Conservation (phyloP, 1,140 invertebrate species). For the Daktulosphaira vitifoliae region DNA sequence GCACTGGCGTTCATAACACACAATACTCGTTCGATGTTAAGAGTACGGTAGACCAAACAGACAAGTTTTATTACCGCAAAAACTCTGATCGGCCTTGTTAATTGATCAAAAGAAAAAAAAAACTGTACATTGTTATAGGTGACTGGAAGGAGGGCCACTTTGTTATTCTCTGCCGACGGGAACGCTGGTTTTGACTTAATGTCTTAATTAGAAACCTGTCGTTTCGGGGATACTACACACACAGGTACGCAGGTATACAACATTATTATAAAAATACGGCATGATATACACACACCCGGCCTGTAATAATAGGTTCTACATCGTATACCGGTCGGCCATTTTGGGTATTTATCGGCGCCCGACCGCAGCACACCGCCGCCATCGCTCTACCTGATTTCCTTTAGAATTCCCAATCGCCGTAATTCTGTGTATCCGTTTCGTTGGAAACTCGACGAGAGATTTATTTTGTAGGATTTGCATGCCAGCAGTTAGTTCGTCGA, state of each 20-base stretch:
- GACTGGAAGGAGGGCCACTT: too few species aligned
- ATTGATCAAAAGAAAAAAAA: constrained; percentile 1
- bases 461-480: constrained; percentile 29
- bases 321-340: constrained; percentile 20
- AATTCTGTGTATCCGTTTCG: too few species aligned
- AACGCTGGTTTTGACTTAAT: constrained; percentile 21
- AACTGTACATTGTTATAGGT: constrained; percentile 11
- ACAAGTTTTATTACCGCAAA: too few species aligned
- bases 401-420: too few species aligned
- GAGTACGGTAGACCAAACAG: too few species aligned
- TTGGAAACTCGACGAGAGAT: neutral
- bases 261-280: neutral
- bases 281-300: constrained; percentile 9
- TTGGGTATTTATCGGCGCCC: too few species aligned
- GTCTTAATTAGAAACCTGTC: constrained; percentile 33
- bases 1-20: too few species aligned
- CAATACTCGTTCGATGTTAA: too few species aligned
- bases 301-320: constrained; percentile 14
- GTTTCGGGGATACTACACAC: too few species aligned
- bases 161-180: constrained; percentile 17
- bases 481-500: constrained; percentile 11
- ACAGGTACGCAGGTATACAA: neutral
- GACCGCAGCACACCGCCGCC: neutral
- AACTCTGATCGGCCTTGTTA: constrained; percentile 18
- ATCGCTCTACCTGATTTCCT: neutral